These are phyloP conservation scores for Apis laboriosa DNA, from an alignment of 1,140 invertebrate species.

Conservation along the genomic window DNA sequence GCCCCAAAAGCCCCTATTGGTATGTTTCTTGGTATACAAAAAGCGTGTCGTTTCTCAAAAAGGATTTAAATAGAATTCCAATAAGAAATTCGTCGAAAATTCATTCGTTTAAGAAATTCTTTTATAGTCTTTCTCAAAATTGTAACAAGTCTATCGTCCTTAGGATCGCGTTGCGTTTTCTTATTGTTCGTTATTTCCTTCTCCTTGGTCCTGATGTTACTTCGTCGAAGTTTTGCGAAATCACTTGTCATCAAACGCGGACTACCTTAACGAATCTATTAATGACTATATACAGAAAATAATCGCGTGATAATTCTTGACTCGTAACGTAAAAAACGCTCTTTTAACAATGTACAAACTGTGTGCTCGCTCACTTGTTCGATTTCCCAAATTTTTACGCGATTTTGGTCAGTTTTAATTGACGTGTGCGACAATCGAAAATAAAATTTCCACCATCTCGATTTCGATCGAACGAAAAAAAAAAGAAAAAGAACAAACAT, in stretches of 20 bases:
- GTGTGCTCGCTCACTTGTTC: neutral
- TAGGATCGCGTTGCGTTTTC: neutral
- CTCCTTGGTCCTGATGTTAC: conserved; percentile 10
- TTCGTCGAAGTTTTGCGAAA: conserved; percentile 13
- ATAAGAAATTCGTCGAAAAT: neutral
- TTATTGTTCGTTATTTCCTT: neutral
- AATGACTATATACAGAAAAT: conserved; percentile 50
- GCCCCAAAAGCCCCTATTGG: conserved; percentile 40
- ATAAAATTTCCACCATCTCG: neutral
- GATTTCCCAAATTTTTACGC: neutral
- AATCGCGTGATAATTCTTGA: conserved; percentile 13
- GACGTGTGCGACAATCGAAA: neutral
- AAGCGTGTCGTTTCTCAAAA: neutral
- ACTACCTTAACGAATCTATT: conserved; percentile 17
- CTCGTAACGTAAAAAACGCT: conserved; percentile 4
- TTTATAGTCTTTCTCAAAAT: neutral
- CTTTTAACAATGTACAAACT: conserved; percentile 29
- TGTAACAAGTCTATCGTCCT: neutral
- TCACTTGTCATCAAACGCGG: neutral
- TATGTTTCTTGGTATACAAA: neutral
- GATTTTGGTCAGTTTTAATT: neutral
- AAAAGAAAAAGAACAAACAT: neutral
- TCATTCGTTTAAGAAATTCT: neutral
- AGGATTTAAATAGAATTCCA: neutral
- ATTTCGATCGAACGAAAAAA: neutral